Percentiles rank a stretch among this genome's conserved stretches.
These are phyloP conservation scores for Argopecten irradians DNA, from an alignment of 1,140 invertebrate genomes.

Conservation along the genomic window DNA sequence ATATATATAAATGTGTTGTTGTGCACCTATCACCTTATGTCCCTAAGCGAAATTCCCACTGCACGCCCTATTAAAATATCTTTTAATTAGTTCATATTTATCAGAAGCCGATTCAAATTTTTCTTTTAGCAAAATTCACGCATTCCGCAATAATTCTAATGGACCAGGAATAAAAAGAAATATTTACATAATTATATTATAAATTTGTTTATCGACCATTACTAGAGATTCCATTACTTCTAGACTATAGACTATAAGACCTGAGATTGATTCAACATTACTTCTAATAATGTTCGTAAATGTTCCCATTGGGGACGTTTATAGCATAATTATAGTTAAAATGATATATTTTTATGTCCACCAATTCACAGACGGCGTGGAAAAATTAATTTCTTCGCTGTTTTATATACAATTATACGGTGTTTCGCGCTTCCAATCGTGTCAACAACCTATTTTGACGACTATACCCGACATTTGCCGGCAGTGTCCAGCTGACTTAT, in stretches of 20 bases:
- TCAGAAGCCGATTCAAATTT: too few species aligned
- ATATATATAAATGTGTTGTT: too few species aligned
- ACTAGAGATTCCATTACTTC: background rate
- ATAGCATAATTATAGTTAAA: background rate
- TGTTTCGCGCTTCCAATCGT: background rate
- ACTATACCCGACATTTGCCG: background rate
- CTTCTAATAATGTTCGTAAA: conserved; percentile 5
- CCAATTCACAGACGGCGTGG: background rate
- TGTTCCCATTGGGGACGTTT: background rate
- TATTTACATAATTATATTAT: background rate
- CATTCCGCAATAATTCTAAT: conserved; percentile 2
- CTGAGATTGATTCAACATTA: background rate
- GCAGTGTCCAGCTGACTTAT: background rate
- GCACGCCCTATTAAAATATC: too few species aligned
- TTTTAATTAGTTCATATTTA: too few species aligned
- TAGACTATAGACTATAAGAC: background rate
- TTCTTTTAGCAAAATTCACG: background rate
- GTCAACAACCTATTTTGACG: background rate
- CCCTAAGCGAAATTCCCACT: too few species aligned
- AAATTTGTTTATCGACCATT: background rate
- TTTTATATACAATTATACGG: background rate
- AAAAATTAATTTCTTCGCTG: background rate
- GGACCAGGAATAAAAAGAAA: background rate
- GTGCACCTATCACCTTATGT: too few species aligned
- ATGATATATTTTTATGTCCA: conserved; percentile 19